Conservation (phyloP, 2,797 vertebrate genomes). For the Gadopsis bispinosus region DNA sequence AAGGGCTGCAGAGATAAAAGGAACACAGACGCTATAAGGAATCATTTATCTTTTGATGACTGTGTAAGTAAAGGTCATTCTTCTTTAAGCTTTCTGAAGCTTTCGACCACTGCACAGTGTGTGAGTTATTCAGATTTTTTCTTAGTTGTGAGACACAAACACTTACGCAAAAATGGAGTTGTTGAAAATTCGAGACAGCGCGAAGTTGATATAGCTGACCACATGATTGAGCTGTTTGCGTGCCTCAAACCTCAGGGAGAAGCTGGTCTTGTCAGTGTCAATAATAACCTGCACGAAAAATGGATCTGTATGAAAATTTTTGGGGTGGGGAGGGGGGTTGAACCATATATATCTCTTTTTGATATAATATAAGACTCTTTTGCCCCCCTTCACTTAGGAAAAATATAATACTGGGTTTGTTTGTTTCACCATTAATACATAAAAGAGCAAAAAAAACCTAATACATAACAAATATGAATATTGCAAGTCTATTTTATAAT, state of each 20-base stretch:
- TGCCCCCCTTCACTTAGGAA: no score
- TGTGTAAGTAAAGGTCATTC: slow-evolving; percentile 40
- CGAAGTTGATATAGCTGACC: slow-evolving; percentile 86
- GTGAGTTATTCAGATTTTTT: background rate
- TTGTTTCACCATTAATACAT: background rate
- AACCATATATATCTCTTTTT: background rate
- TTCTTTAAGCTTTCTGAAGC: slow-evolving; percentile 21
- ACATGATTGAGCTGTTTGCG: slow-evolving; percentile 88
- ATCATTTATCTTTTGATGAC: slow-evolving; percentile 35
- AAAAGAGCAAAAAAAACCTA: background rate
- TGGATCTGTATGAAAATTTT: background rate
- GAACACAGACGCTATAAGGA: slow-evolving; percentile 27
- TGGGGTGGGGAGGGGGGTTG: background rate
- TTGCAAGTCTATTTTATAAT: no score
- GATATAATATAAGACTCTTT: no score
- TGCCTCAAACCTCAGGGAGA: slow-evolving; percentile 85
- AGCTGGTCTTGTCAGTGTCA: slow-evolving; percentile 88
- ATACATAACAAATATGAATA: no score
- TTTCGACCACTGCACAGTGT: background rate
- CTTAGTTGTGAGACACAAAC: background rate
- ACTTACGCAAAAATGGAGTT: slow-evolving; percentile 87
- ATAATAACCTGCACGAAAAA: slow-evolving; percentile 84
- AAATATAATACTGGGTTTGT: background rate
- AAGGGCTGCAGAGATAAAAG: slow-evolving; percentile 80
- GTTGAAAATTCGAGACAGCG: slow-evolving; percentile 90